Evolutionary conservation across 2,888 invertebrate species (phyloP).

Genomic region (Spilarctia lutea): DNA sequence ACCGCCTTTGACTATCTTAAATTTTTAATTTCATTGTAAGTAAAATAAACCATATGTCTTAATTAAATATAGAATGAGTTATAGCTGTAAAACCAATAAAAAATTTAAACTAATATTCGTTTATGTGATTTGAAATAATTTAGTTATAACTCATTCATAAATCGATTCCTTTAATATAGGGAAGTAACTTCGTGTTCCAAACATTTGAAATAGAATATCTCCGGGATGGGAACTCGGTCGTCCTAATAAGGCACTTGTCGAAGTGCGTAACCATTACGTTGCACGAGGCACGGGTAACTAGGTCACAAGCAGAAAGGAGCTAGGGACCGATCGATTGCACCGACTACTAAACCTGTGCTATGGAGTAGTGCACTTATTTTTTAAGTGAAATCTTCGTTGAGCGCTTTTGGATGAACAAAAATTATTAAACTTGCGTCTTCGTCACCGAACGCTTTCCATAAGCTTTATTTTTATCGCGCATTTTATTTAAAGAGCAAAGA

Average conservation of each 20-base stretch:
- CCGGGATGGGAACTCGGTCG: conserved; percentile 26
- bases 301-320: conserved; percentile 67
- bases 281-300: conserved; percentile 62
- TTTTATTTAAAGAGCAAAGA: no score
- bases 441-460: no score
- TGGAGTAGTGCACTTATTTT: conserved; percentile 53
- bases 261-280: conserved; percentile 55
- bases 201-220: conserved; percentile 8
- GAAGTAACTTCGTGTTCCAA: conserved; percentile 10
- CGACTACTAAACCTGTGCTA: conserved; percentile 64
- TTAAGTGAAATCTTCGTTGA: no score
- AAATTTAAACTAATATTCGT: not conserved
- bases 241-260: conserved; percentile 54
- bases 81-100: no score
- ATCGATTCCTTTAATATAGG: not conserved
- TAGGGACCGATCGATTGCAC: conserved; percentile 68
- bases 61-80: not conserved
- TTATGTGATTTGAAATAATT: not conserved
- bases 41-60: not conserved
- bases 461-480: no score
- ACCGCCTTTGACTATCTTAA: not conserved
- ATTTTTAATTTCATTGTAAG: not conserved
- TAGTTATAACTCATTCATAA: not conserved
- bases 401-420: no score
- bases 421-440: no score